Evolutionary conservation across 2,113 vertebrate genomes (phyloP), one percentile per base, ranked within the genome.

Genomic region (Columba livia): DNA sequence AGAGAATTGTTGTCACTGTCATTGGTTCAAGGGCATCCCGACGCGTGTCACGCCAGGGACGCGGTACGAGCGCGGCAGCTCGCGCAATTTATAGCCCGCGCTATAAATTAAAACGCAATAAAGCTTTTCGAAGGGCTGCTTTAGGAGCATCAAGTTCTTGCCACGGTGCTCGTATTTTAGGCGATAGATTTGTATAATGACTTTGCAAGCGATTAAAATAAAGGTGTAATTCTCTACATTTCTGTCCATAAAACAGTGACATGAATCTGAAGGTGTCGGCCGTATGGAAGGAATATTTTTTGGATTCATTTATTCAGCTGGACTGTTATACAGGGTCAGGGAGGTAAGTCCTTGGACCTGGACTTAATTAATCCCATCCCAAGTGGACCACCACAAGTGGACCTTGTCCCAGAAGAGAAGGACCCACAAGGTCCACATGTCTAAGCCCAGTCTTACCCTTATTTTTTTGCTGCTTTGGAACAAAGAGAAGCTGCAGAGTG

Each of bases 41-140:
- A 25, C 14, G 42, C 31, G 36, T 4, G 34, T 23, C 79, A 36
- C 20, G 5, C n/a, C 47, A 42, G 88, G 65, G 54, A 71, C 48
- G 11, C 0, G 29, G 44, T 16, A 28, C 6, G 1, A 65, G 51
- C 34, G 0, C 34, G 4, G 14, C 36, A 40, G 72, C 40, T 66
- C 28, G 31, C 32, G 16, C 54, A 44, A 86, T 70, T 89, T 85
- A 86, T 42, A 77, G 38, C 58, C 81, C 64, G 3, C 58, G 58
- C 51, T 60, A 14, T 57, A 65, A 81, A 71, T 93, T 64, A 81
- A 85, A 90, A 79, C 64, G 50, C 54, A 67, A 83, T 79, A 73
- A 83, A 73, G 66, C 42, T 87, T 70, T 72, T 44, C 23, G 51
- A 50, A 88, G 74, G 32, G 79, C 61, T 57, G 79, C 72, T 57